A percentile compares a stretch with the other conserved stretches of the same genome.
Evolutionary conservation across 2,888 invertebrate species (phyloP).

Genomic region (Acrocyrtus sp.): DNA sequence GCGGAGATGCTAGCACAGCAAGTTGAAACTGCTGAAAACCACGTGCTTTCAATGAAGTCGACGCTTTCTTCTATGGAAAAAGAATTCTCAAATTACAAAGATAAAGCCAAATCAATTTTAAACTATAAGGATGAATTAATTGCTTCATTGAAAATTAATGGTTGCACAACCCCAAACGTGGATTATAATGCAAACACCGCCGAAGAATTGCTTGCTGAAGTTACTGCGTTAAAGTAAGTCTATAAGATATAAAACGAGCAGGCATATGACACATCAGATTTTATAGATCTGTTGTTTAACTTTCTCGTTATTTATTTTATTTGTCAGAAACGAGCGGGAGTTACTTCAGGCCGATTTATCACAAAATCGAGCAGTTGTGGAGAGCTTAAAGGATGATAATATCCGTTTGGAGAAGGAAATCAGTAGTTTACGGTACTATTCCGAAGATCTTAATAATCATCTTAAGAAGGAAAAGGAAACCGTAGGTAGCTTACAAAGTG

Average conservation of each 20-base stretch:
- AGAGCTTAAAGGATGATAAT: constrained; percentile 60
- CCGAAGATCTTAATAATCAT: constrained; percentile 47
- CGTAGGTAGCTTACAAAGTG: constrained; percentile 56
- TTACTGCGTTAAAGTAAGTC: constrained; percentile 58
- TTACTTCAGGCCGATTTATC: constrained; percentile 72
- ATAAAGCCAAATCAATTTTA: constrained; percentile 80
- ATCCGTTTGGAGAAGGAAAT: constrained; percentile 58
- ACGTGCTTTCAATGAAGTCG: constrained; percentile 53
- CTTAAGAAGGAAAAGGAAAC: constrained; percentile 53
- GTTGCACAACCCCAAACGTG: neutral
- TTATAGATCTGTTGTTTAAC: neutral
- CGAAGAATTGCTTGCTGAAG: constrained; percentile 55
- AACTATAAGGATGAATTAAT: constrained; percentile 82
- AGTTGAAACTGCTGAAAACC: constrained; percentile 42
- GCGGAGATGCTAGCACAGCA: constrained; percentile 26
- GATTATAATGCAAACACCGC: constrained; percentile 28
- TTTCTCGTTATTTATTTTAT: constrained; percentile 16
- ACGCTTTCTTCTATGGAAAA: constrained; percentile 51
- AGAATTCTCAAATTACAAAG: constrained; percentile 80
- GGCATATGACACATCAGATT: too few relatives aligned
- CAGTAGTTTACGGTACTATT: constrained; percentile 35
- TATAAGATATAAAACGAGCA: neutral
- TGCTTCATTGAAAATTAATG: constrained; percentile 69
- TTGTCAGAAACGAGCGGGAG: constrained; percentile 70
- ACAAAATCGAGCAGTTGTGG: constrained; percentile 66